Conservation (phyloP, 2,797 vertebrate genomes). For the Leuciscus waleckii region DNA sequence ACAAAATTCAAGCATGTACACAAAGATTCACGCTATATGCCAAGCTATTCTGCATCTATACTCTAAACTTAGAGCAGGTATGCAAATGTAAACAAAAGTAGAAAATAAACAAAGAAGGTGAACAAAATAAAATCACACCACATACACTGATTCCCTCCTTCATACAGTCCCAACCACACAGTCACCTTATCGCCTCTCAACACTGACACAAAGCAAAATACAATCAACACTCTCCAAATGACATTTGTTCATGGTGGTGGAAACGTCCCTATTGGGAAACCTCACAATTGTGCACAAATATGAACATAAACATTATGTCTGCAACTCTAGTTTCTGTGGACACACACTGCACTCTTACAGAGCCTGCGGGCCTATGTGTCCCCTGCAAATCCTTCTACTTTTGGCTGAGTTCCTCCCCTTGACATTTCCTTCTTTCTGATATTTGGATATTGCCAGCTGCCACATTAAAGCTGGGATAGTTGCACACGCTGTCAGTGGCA, state of each 20-base stretch:
- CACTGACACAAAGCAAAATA: constrained; percentile 28
- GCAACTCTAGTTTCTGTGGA: constrained; percentile 8
- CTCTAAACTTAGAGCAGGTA: neutral
- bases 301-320: constrained; percentile 26
- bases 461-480: constrained; percentile 76
- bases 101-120: neutral
- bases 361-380: constrained; percentile 63
- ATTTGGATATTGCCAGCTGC: constrained; percentile 85
- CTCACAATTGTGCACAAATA: constrained; percentile 40
- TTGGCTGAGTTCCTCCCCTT: constrained; percentile 77
- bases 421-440: constrained; percentile 86
- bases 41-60: neutral
- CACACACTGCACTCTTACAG: constrained; percentile 50
- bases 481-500: constrained; percentile 74
- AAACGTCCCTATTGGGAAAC: constrained; percentile 21
- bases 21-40: neutral
- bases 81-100: constrained; percentile 8
- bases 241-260: constrained; percentile 9
- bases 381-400: constrained; percentile 70
- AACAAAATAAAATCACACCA: neutral
- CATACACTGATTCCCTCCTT: neutral
- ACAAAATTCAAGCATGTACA: constrained; percentile 4
- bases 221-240: constrained; percentile 25
- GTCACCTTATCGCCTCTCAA: constrained; percentile 9
- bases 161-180: constrained; percentile 18